phyloP scores from a whole-genome alignment of 2,888 invertebrate species.

The Chrysolina americana region DNA sequence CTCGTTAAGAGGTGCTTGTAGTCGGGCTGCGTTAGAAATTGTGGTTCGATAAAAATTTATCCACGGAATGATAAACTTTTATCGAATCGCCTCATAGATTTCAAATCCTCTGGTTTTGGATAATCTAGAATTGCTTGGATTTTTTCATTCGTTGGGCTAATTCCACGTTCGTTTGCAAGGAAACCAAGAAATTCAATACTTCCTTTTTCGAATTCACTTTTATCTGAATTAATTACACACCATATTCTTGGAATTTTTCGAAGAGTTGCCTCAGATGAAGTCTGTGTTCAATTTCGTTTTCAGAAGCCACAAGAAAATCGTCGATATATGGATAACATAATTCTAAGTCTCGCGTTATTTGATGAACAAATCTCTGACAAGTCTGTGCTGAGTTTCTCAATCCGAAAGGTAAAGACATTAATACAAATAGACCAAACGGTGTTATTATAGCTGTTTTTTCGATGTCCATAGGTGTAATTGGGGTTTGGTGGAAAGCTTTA shows the following conservation, averaged over 20 bases:
- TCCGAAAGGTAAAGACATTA: slow-evolving; percentile 58
- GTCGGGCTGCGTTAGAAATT: slow-evolving; percentile 16
- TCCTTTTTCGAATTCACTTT: not conserved
- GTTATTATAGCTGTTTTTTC: slow-evolving; percentile 45
- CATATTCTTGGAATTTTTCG: slow-evolving; percentile 46
- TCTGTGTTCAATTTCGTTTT: no score
- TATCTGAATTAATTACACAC: slow-evolving; percentile 8
- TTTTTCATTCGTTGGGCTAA: not conserved
- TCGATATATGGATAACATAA: no score
- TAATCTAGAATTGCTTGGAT: not conserved
- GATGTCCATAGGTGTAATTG: not conserved
- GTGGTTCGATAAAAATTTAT: slow-evolving; percentile 25
- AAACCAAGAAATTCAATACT: not conserved
- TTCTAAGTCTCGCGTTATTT: no score
- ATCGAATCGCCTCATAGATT: slow-evolving; percentile 6
- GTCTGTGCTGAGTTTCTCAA: slow-evolving; percentile 62
- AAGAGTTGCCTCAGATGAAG: no score
- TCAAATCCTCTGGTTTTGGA: not conserved
- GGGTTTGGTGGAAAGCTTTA: not conserved
- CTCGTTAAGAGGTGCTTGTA: slow-evolving; percentile 24
- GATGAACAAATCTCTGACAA: no score
- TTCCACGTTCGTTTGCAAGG: slow-evolving; percentile 49
- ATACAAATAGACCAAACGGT: slow-evolving; percentile 54
- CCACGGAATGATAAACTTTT: no score
- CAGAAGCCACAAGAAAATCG: no score